Evolutionary conservation across 2,113 vertebrate genomes (phyloP).

Genomic region (Eonycteris spelaea): DNA sequence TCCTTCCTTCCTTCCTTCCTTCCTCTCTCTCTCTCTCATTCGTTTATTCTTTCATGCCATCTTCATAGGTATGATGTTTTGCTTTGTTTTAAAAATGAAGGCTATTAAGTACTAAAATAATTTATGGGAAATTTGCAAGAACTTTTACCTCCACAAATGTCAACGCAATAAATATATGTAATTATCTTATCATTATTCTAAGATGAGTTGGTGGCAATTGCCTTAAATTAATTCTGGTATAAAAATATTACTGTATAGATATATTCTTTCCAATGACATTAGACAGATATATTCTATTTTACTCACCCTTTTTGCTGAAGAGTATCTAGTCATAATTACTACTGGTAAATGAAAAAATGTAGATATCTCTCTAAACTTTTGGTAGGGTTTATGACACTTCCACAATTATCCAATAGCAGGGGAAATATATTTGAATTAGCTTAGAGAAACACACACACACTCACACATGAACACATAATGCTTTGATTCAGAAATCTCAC

Average conservation of each 20-base stretch:
- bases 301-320: background rate
- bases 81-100: background rate
- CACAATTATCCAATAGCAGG: background rate
- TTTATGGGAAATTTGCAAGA: background rate
- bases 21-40: background rate
- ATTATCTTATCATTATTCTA: background rate
- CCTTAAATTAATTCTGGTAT: background rate
- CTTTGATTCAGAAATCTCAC: background rate
- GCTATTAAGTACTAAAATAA: background rate
- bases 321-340: background rate
- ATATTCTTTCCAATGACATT: background rate
- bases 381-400: background rate
- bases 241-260: background rate
- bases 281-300: background rate
- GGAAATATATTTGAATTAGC: background rate
- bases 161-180: background rate
- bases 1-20: background rate
- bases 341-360: background rate
- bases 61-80: background rate
- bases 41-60: background rate
- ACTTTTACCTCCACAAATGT: background rate
- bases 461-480: background rate
- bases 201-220: background rate
- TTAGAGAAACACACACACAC: background rate
- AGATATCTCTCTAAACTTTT: background rate